Base-by-base conservation (phyloP, 2,888 invertebrate genomes). In the Ophion ellenae region DNA sequence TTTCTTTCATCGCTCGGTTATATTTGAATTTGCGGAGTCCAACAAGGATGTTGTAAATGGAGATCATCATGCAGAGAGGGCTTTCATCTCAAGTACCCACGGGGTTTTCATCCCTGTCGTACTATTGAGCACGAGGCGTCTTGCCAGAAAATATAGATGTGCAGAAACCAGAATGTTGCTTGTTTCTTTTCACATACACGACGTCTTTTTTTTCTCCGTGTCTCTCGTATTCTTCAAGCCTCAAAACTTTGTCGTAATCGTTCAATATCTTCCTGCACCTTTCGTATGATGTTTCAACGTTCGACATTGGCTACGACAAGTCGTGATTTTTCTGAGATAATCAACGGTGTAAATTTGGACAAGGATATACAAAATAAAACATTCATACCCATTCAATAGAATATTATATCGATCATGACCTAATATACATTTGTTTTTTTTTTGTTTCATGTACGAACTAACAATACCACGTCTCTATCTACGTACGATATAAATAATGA, bases 381-480 rank as follows among this genome's bases (percentile, higher is more conserved):
- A 76, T 32, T 80, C 61, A 66, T 63, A 82, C 79, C 82, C 85
- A 80, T 82, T 85, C 75, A 76, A 73, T 71, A 76, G 82, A 79
- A 85, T 85, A 83, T 85, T 85, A 85, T 85, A 83, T 83, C 85
- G 83, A 83, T 28, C 83, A 80, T 83, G 79, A 85, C 75, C 71
- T 85, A 76, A 85, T 82, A 76, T 80, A 85, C 83, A 83, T 57
- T 85, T 36, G 81, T 71, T 75, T 77, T 81, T 67, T 81, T 69
- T 40, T 64, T 79, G 69, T 71, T 61, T n/a, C 32, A 66, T 75
- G 76, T 82, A 79, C 67, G 66, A 76, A 67, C 85, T 85, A 83
- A 83, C 67, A 82, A 75, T 82, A 71, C 70, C 82, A 82, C 82
- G 81, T 79, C 67, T 77, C 81, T 85, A 76, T 77, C 85, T 85